These are phyloP conservation scores for Oreochromis mossambicus DNA, from an alignment of 2,797 vertebrate genomes.

Conservation along the genomic window DNA sequence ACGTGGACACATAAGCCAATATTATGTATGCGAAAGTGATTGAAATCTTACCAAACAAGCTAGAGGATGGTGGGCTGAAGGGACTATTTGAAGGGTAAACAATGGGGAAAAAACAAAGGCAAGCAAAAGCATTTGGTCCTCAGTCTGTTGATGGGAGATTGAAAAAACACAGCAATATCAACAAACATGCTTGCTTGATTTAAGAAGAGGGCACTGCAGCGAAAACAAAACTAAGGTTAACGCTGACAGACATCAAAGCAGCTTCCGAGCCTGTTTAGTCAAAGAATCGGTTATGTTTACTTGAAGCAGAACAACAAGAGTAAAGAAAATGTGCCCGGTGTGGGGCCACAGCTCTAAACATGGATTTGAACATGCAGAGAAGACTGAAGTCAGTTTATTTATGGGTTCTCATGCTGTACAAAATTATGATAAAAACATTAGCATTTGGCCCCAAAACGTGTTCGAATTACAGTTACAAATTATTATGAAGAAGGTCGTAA, in stretches of 20 bases:
- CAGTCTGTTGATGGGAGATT: constrained; percentile 17
- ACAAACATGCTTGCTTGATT: constrained; percentile 31
- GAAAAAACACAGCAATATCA: not conserved
- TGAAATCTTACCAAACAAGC: constrained; percentile 19
- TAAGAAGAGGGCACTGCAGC: not conserved
- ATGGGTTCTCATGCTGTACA: constrained; percentile 76
- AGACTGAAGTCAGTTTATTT: constrained; percentile 69
- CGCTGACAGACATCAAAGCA: constrained; percentile 31
- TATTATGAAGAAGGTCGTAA: constrained; percentile 15
- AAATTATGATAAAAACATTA: constrained; percentile 76
- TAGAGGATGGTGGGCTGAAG: not conserved
- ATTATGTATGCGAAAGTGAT: constrained; percentile 14
- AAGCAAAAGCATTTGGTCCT: constrained; percentile 35
- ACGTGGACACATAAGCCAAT: not conserved
- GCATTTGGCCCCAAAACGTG: constrained; percentile 54
- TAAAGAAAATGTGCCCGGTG: not conserved
- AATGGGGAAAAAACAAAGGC: constrained; percentile 1
- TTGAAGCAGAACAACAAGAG: constrained; percentile 19
- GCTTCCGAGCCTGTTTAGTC: constrained; percentile 23
- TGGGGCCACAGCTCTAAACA: constrained; percentile 1
- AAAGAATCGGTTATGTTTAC: constrained; percentile 29
- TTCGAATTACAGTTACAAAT: constrained; percentile 64
- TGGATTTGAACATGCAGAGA: constrained; percentile 45
- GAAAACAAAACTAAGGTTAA: constrained; percentile 23
- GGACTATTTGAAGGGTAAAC: constrained; percentile 36